Evolutionary conservation across 2,888 invertebrate species (phyloP).

Genomic region (Sphaerophoria taeniata): DNA sequence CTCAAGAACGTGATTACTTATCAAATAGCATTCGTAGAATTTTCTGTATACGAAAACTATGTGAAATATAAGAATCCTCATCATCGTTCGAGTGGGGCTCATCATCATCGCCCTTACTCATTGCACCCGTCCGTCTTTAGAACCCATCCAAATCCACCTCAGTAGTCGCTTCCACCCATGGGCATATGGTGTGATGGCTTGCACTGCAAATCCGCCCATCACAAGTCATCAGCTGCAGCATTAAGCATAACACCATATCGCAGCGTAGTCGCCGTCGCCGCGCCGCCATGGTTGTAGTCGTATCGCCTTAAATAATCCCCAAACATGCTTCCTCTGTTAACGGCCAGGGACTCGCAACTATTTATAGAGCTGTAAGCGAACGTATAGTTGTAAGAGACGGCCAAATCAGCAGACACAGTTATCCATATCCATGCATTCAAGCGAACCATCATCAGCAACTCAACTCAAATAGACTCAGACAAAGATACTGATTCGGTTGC

Average conservation of each 20-base stretch:
- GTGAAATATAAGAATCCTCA: slow-evolving; percentile 63
- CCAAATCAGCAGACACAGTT: slow-evolving; percentile 43
- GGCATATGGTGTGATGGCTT: background rate
- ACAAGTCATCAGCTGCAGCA: slow-evolving; percentile 73
- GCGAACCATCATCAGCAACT: slow-evolving; percentile 21
- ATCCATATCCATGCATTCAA: slow-evolving; percentile 32
- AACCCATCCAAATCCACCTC: background rate
- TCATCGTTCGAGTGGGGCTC: slow-evolving; percentile 8
- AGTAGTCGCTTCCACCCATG: slow-evolving; percentile 6
- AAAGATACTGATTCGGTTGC: slow-evolving; percentile 25
- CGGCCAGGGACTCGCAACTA: slow-evolving; percentile 24
- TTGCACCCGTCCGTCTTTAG: background rate
- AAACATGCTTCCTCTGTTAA: slow-evolving; percentile 26
- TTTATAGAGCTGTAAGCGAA: slow-evolving; percentile 51
- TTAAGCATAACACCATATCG: slow-evolving; percentile 64
- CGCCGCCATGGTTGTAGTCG: slow-evolving; percentile 14
- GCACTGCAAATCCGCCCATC: slow-evolving; percentile 47
- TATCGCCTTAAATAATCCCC: slow-evolving; percentile 62
- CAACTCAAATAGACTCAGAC: slow-evolving; percentile 30
- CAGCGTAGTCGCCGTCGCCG: slow-evolving; percentile 21
- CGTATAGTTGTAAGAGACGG: slow-evolving; percentile 30
- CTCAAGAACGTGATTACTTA: slow-evolving; percentile 35
- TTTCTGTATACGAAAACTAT: slow-evolving; percentile 38
- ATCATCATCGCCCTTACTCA: slow-evolving; percentile 16
- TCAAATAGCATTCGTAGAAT: slow-evolving; percentile 62